Conservation (phyloP, 1,140 invertebrate genomes). For the Drosophila simulans region DNA sequence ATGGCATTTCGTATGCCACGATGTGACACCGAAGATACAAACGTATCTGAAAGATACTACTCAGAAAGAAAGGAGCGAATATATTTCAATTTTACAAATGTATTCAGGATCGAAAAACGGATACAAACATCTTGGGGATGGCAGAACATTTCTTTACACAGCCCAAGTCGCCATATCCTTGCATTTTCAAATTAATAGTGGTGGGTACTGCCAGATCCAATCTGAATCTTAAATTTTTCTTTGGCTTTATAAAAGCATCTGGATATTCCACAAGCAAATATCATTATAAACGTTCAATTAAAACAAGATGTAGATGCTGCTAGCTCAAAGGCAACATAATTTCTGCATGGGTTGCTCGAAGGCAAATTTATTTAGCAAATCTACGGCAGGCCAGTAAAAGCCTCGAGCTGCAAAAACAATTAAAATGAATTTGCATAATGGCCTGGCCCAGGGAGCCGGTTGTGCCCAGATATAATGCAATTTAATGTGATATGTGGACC, state of each 20-base stretch:
- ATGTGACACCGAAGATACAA: conserved; percentile 23
- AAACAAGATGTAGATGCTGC: conserved; percentile 11
- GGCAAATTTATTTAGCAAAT: conserved; percentile 2
- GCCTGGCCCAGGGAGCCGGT: conserved; percentile 15
- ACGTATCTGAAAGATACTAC: conserved; percentile 16
- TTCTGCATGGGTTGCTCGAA: conserved; percentile 2
- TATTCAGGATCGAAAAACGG: background rate
- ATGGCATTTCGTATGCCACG: conserved; percentile 33
- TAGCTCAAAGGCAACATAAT: conserved; percentile 24
- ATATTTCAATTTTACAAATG: conserved; percentile 17
- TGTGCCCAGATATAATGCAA: conserved; percentile 30
- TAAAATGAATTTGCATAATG: conserved; percentile 50
- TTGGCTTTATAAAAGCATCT: too few relatives aligned
- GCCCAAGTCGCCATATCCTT: too few relatives aligned
- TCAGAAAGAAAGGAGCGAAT: conserved; percentile 1
- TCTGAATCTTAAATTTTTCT: background rate
- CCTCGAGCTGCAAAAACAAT: conserved; percentile 42
- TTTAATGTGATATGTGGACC: conserved; percentile 42
- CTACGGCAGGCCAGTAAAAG: background rate
- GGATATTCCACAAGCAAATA: background rate
- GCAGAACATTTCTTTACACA: background rate
- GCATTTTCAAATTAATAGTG: background rate
- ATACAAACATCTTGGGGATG: background rate
- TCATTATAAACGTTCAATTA: conserved; percentile 34
- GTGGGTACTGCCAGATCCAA: background rate